phyloP scores from a whole-genome alignment of 1,140 invertebrate genomes.

The Zaprionus vittiger region DNA sequence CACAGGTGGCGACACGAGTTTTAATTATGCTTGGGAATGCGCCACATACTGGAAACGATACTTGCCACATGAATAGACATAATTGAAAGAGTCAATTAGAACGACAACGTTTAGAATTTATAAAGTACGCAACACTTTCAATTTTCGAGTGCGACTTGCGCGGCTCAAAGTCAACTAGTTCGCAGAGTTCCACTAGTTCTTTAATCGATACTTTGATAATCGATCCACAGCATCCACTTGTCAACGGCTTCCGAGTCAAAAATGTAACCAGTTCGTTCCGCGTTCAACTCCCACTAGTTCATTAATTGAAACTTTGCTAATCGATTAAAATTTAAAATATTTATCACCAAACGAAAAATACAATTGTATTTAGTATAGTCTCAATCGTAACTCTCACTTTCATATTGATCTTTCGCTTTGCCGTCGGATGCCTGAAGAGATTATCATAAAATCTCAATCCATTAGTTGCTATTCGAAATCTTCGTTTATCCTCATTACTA shows the following conservation, averaged over 20 bases:
- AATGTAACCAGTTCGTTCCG: too few relatives aligned
- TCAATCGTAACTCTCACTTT: not conserved
- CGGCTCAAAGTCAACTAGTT: not conserved
- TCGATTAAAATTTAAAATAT: too few relatives aligned
- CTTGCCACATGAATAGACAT: slow-evolving; percentile 3
- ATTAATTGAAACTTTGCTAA: too few relatives aligned
- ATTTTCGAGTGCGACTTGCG: not conserved
- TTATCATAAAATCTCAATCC: slow-evolving; percentile 16
- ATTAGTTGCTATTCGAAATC: slow-evolving; percentile 24
- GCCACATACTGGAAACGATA: not conserved
- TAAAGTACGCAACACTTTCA: not conserved
- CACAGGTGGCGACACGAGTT: slow-evolving; percentile 23
- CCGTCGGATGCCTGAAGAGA: not conserved
- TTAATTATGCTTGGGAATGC: slow-evolving; percentile 25
- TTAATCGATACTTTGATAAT: slow-evolving; percentile 3
- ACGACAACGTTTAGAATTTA: not conserved
- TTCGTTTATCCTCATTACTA: slow-evolving; percentile 14
- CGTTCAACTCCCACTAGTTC: too few relatives aligned
- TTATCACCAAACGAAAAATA: too few relatives aligned
- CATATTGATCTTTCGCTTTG: not conserved
- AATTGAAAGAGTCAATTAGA: slow-evolving; percentile 12
- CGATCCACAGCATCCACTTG: not conserved
- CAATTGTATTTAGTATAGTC: too few relatives aligned
- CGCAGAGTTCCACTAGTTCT: not conserved
- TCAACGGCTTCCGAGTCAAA: too few relatives aligned